Evolutionary conservation across 1,140 invertebrate species (phyloP).

Genomic region (Aphis craccivora): DNA sequence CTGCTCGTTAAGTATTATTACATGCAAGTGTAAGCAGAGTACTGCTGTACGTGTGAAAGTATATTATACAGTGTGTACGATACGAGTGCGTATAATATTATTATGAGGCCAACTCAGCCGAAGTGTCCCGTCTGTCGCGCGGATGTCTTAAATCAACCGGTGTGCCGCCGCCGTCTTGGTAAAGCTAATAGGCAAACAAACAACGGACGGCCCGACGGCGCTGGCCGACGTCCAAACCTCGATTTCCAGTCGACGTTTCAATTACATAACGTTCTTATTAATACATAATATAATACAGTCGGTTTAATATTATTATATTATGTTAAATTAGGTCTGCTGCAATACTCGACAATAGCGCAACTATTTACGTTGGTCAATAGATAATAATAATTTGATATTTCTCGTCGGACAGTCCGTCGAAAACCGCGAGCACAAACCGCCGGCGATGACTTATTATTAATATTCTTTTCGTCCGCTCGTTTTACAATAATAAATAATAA

Average conservation of each 20-base stretch:
- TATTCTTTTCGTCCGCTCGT: neutral
- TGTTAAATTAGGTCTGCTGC: neutral
- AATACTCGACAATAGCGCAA: too few species aligned
- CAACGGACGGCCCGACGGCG: slow-evolving; percentile 10
- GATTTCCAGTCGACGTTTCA: neutral
- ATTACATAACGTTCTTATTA: neutral
- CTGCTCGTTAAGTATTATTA: slow-evolving; percentile 21
- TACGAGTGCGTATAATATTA: neutral
- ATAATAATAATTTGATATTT: too few species aligned
- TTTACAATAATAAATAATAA: neutral
- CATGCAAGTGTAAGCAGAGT: neutral
- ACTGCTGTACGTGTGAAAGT: neutral
- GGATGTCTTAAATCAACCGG: slow-evolving; percentile 54
- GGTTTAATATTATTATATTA: neutral
- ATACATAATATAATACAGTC: neutral
- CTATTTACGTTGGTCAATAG: neutral
- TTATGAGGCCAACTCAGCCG: neutral
- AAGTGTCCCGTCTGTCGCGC: slow-evolving; percentile 31
- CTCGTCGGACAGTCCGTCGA: too few species aligned
- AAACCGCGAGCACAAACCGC: neutral
- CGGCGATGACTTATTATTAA: neutral
- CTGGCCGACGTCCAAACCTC: slow-evolving; percentile 27
- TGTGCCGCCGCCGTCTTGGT: slow-evolving; percentile 14
- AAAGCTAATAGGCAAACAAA: slow-evolving; percentile 45
- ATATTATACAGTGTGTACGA: neutral